A percentile compares a stretch with the other conserved stretches of the same genome.
phyloP scores from a whole-genome alignment of 2,113 vertebrate genomes.

The Scalopus aquaticus region DNA sequence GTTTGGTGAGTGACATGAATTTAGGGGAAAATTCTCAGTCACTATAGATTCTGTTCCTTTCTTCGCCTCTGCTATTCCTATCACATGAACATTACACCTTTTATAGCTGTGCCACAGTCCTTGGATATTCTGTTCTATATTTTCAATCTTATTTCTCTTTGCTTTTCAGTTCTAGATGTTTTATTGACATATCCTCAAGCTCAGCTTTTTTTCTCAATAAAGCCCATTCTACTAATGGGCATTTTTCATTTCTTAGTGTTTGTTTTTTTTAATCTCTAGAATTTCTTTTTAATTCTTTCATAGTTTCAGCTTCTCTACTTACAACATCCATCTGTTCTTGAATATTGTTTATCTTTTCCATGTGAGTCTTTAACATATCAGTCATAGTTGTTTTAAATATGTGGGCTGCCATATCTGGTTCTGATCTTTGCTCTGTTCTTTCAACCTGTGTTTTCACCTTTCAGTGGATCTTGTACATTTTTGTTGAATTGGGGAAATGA shows the following conservation, averaged over 20 bases:
- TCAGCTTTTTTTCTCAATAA: background rate
- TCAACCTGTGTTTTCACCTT: background rate
- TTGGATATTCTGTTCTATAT: background rate
- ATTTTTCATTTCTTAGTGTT: background rate
- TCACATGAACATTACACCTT: background rate
- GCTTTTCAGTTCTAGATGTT: background rate
- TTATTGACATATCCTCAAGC: background rate
- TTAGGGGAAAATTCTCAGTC: background rate
- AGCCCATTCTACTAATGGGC: background rate
- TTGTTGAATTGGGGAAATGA: background rate
- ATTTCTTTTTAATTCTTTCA: background rate
- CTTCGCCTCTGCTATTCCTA: background rate
- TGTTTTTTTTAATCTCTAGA: background rate
- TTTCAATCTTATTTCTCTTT: background rate
- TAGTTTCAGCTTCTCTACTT: background rate
- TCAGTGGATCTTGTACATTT: background rate
- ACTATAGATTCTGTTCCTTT: background rate
- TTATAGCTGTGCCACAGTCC: background rate
- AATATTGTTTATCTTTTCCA: background rate
- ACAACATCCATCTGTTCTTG: background rate
- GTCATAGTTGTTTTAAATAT: background rate
- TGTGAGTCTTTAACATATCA: background rate
- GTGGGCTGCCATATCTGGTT: background rate
- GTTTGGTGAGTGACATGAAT: background rate
- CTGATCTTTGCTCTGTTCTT: background rate